These are phyloP conservation scores for Aeoliscus strigatus DNA, from an alignment of 2,797 vertebrate species.

Conservation along the genomic window DNA sequence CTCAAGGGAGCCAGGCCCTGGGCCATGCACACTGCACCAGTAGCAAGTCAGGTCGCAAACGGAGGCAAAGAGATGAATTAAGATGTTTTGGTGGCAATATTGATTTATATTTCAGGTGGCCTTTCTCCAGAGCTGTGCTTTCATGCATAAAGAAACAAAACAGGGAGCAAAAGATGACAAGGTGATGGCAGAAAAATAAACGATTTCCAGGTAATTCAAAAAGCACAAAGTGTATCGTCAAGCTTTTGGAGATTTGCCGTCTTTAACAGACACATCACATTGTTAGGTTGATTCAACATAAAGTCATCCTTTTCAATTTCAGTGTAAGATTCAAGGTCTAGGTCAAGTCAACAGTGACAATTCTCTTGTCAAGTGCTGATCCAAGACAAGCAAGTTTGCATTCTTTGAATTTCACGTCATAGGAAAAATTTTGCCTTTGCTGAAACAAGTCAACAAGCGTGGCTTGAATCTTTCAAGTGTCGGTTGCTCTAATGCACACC, in stretches of 20 bases:
- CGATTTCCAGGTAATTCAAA: slow-evolving; percentile 49
- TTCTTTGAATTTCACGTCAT: no score
- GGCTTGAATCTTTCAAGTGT: no score
- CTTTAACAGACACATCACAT: slow-evolving; percentile 42
- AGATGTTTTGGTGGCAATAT: slow-evolving; percentile 49
- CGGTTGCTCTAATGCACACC: no score
- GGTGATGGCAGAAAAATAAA: slow-evolving; percentile 44
- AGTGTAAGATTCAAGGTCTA: no score
- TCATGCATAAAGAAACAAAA: slow-evolving; percentile 16
- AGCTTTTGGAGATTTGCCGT: slow-evolving; percentile 38
- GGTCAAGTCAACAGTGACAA: no score
- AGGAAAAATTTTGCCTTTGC: no score
- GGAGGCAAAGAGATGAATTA: slow-evolving; percentile 58
- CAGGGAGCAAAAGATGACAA: slow-evolving; percentile 28
- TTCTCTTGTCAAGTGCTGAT: no score
- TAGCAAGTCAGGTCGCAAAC: slow-evolving; percentile 64
- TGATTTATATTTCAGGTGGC: slow-evolving; percentile 64
- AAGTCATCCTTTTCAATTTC: no score
- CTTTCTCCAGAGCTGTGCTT: slow-evolving; percentile 38
- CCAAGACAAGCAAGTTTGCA: no score
- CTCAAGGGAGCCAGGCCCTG: slow-evolving; percentile 54
- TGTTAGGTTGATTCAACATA: no score
- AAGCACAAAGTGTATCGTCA: no score
- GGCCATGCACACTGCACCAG: slow-evolving; percentile 55
- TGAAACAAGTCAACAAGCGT: no score